Evolutionary conservation across 2,113 vertebrate genomes (phyloP).

Genomic region (Periophthalmodon schlosseri): DNA sequence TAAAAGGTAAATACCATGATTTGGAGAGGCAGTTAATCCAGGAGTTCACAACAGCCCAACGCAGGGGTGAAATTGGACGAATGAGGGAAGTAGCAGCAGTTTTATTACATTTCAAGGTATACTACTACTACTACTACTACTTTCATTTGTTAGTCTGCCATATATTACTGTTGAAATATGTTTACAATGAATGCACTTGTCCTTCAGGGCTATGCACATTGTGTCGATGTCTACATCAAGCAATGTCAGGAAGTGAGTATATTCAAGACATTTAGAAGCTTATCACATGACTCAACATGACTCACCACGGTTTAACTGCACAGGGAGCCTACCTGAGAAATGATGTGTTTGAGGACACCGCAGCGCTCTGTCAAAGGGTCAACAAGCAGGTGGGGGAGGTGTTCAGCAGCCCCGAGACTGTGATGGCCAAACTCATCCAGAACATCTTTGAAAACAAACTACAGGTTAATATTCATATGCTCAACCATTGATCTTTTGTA

Average conservation of each 20-base stretch:
- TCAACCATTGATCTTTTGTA: not conserved
- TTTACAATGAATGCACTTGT: slow-evolving; percentile 4
- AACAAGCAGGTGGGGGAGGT: slow-evolving; percentile 98
- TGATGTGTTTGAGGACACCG: slow-evolving; percentile 96
- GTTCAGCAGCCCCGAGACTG: slow-evolving; percentile 95
- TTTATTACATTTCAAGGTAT: slow-evolving; percentile 98
- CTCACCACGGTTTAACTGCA: not conserved
- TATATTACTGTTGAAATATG: too few relatives aligned
- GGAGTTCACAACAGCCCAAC: slow-evolving; percentile 94
- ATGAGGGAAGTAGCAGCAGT: slow-evolving; percentile 98
- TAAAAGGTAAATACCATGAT: slow-evolving; percentile 97
- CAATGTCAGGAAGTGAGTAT: slow-evolving; percentile 95
- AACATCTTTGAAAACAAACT: slow-evolving; percentile 97
- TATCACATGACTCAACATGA: not conserved
- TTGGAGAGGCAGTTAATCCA: slow-evolving; percentile 98
- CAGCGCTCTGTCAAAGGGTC: slow-evolving; percentile 90
- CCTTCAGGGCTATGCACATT: slow-evolving; percentile 95
- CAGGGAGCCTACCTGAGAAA: slow-evolving; percentile 91
- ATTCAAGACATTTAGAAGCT: not conserved
- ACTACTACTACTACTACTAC: not conserved
- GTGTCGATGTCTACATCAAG: slow-evolving; percentile 98
- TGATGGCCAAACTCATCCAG: slow-evolving; percentile 98
- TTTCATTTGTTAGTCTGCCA: too few relatives aligned
- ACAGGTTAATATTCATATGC: slow-evolving; percentile 80
- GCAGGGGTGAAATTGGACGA: slow-evolving; percentile 91